Evolutionary conservation across 2,797 vertebrate species (phyloP), one percentile per base, ranked within the genome.

Genomic region (Clarias laeviceps): DNA sequence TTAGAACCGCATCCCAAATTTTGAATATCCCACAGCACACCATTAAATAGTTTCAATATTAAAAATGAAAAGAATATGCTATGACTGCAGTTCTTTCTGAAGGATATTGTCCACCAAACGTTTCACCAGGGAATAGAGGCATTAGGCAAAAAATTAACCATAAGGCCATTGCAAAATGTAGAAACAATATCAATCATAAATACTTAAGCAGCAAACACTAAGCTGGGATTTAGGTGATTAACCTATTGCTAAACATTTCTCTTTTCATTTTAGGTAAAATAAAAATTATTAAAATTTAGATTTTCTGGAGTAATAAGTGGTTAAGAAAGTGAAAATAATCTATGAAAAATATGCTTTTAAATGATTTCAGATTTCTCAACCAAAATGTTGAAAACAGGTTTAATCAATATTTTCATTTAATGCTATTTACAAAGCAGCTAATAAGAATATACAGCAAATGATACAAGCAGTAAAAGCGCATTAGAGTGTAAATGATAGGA

Each of bases 391-490:
- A 54, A 45, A 50, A 5, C 5, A n/a, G 50, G 14, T 56, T 74
- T 5, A 20, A 8, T 20, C 50, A 9, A 54, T 54, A 6, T 15
- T 72, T 15, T 72, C 11, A 72, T 6, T 1, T 74, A 61, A 73
- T 4, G 0, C 54, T 69, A 34, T 57, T 72, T 68, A 29, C 68
- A 80, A 65, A 20, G 61, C 37, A 20, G 15, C 37, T 45, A 80
- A 80, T 80, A n/a, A 50, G 37, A 65, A 54, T 80, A 65, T 80
- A 50, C 45, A 12, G 11, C 45, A 18, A 80, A 80, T 22, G 61
- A 80, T 12, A 65, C 17, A 61, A 54, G 20, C 80, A 37, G 6
- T 72, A 72, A 82, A 70, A 82, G 69, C 40, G 32, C 54, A 82
- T 61, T 59, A 37, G 24, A 59, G 65, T 72, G 32, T 12, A 50